Evolutionary conservation across 1,140 invertebrate genomes (phyloP).

Genomic region (Leptoteleia sp.): DNA sequence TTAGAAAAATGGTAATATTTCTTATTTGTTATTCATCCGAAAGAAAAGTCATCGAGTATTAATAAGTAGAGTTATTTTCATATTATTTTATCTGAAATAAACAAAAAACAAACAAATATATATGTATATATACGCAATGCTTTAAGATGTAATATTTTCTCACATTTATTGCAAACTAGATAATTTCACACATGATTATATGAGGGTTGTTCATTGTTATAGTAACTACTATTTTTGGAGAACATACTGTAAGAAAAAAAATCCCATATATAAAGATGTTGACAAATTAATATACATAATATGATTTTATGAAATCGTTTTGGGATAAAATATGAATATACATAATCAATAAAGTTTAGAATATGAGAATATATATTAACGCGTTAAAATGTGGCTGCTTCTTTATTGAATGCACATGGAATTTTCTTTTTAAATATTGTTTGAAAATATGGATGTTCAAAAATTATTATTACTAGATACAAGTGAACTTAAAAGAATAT

Average conservation of each 20-base stretch:
- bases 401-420: constrained; percentile 14
- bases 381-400: constrained; percentile 35
- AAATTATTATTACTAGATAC: neutral
- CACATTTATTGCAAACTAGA: constrained; percentile 46
- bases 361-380: constrained; percentile 24
- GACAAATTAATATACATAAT: constrained; percentile 5
- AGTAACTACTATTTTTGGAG: constrained; percentile 38
- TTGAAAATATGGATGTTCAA: neutral
- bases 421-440: constrained; percentile 25
- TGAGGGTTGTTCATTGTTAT: constrained; percentile 33
- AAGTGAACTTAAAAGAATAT: neutral
- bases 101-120: constrained; percentile 28
- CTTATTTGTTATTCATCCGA: constrained; percentile 38
- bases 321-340: constrained; percentile 21
- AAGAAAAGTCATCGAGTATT: constrained; percentile 7
- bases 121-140: constrained; percentile 34
- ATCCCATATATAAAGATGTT: neutral
- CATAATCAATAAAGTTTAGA: constrained; percentile 27
- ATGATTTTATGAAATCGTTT: constrained; percentile 24
- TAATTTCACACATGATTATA: constrained; percentile 19
- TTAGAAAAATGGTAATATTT: constrained; percentile 1
- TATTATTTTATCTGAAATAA: constrained; percentile 23
- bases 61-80: constrained; percentile 26
- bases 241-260: constrained; percentile 34
- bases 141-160: constrained; percentile 25